phyloP scores from a whole-genome alignment of 2,797 vertebrate species.

The Squalus acanthias region DNA sequence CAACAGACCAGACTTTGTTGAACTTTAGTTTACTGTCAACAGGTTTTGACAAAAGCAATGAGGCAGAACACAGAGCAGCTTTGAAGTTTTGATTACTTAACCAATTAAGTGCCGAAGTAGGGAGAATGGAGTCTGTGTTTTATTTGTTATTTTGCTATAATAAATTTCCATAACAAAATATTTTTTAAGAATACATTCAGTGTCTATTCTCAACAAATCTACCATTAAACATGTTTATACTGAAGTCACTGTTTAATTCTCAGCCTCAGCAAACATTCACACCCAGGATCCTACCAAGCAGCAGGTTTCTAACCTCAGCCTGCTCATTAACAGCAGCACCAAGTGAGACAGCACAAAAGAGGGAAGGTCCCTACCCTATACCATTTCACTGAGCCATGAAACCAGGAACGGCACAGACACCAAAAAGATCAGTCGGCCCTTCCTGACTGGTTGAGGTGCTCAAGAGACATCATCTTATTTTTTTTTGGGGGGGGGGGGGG shows the following conservation, averaged over 20 bases:
- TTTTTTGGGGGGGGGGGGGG: neutral
- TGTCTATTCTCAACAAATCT: neutral
- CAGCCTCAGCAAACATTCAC: neutral
- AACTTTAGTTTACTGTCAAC: slow-evolving; percentile 9
- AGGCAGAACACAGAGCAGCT: neutral
- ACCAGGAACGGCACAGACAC: neutral
- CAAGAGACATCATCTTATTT: neutral
- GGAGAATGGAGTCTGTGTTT: neutral
- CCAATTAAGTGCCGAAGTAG: slow-evolving; percentile 10
- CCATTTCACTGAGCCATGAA: neutral
- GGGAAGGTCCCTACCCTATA: neutral
- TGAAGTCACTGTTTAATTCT: neutral
- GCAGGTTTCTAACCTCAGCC: neutral
- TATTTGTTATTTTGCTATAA: neutral
- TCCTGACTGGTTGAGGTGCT: neutral
- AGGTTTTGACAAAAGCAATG: slow-evolving; percentile 3
- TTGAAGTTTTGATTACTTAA: slow-evolving; percentile 28
- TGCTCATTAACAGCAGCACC: neutral
- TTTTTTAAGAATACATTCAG: neutral
- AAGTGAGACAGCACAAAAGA: neutral
- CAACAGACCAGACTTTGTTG: slow-evolving; percentile 9
- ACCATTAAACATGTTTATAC: neutral
- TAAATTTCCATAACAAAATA: neutral
- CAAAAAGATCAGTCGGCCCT: neutral
- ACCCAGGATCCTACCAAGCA: neutral